Percentiles rank a stretch among this genome's conserved stretches.
Evolutionary conservation across 2,113 vertebrate genomes (phyloP).

Genomic region (Podiceps cristatus): DNA sequence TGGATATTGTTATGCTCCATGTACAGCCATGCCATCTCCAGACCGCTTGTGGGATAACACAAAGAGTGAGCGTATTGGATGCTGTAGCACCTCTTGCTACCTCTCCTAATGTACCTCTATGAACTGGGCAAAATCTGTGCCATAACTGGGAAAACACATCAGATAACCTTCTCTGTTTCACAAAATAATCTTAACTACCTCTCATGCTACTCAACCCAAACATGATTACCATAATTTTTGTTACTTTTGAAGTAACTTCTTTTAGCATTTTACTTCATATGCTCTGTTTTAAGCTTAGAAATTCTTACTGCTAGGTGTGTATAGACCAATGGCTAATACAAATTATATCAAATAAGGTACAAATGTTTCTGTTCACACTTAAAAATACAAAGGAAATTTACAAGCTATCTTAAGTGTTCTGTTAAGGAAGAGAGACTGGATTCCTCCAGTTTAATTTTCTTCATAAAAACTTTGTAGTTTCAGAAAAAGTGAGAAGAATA

Average conservation of each 20-base stretch:
- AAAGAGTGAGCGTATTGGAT: neutral
- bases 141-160: neutral
- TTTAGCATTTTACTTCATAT: neutral
- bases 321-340: neutral
- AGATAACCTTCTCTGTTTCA: neutral
- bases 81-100: neutral
- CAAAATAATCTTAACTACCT: neutral
- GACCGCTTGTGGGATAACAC: rapidly evolving
- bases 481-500: neutral
- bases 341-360: neutral
- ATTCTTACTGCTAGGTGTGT: neutral
- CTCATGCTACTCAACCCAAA: neutral
- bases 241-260: neutral
- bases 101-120: rapidly evolving
- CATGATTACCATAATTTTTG: neutral
- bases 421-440: neutral
- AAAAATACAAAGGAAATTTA: neutral
- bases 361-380: neutral
- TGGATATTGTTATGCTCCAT: rapidly evolving
- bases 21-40: neutral
- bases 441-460: neutral
- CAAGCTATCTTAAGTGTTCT: neutral
- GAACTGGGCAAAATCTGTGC: neutral
- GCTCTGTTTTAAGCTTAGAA: neutral
- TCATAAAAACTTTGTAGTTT: neutral